These are phyloP conservation scores for Spinibarbus caldwelli DNA, from an alignment of 2,797 vertebrate genomes.

Conservation along the genomic window DNA sequence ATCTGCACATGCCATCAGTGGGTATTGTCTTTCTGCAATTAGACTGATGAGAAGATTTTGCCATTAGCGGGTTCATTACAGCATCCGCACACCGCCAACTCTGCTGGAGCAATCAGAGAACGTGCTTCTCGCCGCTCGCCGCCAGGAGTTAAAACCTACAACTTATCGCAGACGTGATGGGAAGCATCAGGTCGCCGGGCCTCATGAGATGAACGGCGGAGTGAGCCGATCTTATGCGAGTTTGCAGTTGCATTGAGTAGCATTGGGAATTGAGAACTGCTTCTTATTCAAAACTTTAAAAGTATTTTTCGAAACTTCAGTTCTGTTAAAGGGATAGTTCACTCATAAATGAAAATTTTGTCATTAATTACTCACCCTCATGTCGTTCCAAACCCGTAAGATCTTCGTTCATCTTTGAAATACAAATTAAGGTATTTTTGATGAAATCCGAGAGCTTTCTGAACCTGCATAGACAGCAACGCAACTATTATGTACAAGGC, in stretches of 20 bases:
- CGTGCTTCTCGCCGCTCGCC: constrained; percentile 26
- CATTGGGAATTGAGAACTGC: not conserved
- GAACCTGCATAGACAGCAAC: not conserved
- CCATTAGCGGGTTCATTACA: constrained; percentile 61
- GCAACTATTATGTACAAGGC: not conserved
- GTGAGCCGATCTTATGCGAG: not conserved
- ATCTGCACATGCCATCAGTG: constrained; percentile 62
- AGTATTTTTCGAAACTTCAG: not conserved
- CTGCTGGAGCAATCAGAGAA: constrained; percentile 50
- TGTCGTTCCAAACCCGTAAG: not conserved
- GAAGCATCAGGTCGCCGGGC: not conserved
- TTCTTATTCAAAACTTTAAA: not conserved
- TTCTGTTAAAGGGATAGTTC: not conserved
- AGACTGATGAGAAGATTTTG: constrained; percentile 60
- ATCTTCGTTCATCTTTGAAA: too few relatives aligned
- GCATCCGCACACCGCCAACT: constrained; percentile 37
- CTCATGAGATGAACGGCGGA: constrained; percentile 9
- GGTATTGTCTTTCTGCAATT: constrained; percentile 64
- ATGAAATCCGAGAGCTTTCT: not conserved
- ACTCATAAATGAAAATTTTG: too few relatives aligned
- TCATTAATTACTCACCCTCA: not conserved
- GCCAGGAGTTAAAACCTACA: constrained; percentile 28
- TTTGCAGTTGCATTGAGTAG: not conserved
- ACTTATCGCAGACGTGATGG: not conserved
- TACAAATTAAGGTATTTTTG: not conserved